Evolutionary conservation across 1,140 invertebrate genomes (phyloP).

Genomic region (Hylaeus anthracinus): DNA sequence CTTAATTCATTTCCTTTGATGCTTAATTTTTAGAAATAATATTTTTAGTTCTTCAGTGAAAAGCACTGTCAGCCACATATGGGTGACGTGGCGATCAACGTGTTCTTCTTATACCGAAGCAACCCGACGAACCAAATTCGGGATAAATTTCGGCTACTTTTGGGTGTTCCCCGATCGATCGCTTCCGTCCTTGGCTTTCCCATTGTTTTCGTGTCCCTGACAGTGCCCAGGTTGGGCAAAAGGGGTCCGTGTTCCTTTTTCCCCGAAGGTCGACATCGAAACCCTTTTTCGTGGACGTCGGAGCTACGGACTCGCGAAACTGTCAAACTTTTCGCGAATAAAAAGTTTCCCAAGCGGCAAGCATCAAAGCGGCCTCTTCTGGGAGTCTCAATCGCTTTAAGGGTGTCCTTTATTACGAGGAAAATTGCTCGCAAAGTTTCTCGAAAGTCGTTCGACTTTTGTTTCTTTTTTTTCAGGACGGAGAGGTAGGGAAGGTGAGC

Average conservation of each 20-base stretch:
- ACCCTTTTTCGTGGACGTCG: constrained; percentile 29
- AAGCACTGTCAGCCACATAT: too few relatives aligned
- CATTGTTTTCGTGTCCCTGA: constrained; percentile 43
- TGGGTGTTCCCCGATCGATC: neutral
- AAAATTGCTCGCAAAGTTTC: constrained; percentile 35
- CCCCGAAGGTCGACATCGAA: constrained; percentile 30
- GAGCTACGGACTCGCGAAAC: constrained; percentile 14
- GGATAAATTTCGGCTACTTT: neutral
- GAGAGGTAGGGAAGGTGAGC: neutral
- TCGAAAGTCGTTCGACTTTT: constrained; percentile 20
- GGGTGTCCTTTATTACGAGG: constrained; percentile 29
- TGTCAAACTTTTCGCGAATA: constrained; percentile 41
- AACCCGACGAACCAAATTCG: too few relatives aligned
- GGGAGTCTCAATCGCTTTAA: constrained; percentile 36
- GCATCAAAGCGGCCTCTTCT: constrained; percentile 28
- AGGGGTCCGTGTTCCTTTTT: constrained; percentile 1
- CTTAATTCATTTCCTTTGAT: too few relatives aligned
- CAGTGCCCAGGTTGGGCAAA: neutral
- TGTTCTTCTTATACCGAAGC: too few relatives aligned
- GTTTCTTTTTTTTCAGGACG: neutral
- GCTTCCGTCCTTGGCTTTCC: neutral
- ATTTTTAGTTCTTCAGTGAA: too few relatives aligned
- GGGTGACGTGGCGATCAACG: too few relatives aligned
- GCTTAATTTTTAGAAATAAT: too few relatives aligned
- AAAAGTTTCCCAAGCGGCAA: constrained; percentile 15